Percentiles rank a stretch among this genome's conserved stretches.
Evolutionary conservation across 1,140 invertebrate genomes (phyloP).

Genomic region (Drosophila orena): DNA sequence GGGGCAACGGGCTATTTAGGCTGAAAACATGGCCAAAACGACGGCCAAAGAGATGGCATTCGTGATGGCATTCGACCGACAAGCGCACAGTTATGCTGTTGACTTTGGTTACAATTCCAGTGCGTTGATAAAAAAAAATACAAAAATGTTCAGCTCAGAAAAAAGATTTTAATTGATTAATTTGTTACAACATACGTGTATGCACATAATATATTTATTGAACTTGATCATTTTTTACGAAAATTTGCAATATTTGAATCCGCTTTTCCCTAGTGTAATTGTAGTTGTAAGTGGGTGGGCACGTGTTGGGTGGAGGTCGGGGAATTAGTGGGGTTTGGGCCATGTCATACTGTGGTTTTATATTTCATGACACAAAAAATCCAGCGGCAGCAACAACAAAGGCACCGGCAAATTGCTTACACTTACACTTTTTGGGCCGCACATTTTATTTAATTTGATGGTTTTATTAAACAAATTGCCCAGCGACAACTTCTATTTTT

Average conservation of each 20-base stretch:
- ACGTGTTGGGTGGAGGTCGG: conserved; percentile 29
- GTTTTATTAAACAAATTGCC: conserved; percentile 79
- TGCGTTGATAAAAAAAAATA: background rate
- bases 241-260: background rate
- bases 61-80: conserved; percentile 42
- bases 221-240: no score
- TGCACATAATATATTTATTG: no score
- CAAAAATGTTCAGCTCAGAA: no score
- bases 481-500: conserved; percentile 19
- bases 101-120: conserved; percentile 25
- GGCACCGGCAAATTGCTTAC: conserved; percentile 56
- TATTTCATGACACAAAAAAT: conserved; percentile 67
- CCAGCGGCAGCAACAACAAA: conserved; percentile 18
- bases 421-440: conserved; percentile 65
- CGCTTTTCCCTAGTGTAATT: background rate
- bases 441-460: conserved; percentile 80
- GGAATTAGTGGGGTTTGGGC: conserved; percentile 16
- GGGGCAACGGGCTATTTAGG: conserved; percentile 16
- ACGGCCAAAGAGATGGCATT: conserved; percentile 11
- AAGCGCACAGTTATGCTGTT: conserved; percentile 54
- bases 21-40: conserved; percentile 23
- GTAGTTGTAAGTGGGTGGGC: conserved; percentile 20
- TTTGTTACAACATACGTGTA: no score
- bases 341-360: conserved; percentile 66
- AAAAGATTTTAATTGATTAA: no score